A percentile compares a stretch with the other conserved stretches of the same genome.
These are phyloP conservation scores for Albula goreensis DNA, from an alignment of 2,113 vertebrate species.

Conservation along the genomic window DNA sequence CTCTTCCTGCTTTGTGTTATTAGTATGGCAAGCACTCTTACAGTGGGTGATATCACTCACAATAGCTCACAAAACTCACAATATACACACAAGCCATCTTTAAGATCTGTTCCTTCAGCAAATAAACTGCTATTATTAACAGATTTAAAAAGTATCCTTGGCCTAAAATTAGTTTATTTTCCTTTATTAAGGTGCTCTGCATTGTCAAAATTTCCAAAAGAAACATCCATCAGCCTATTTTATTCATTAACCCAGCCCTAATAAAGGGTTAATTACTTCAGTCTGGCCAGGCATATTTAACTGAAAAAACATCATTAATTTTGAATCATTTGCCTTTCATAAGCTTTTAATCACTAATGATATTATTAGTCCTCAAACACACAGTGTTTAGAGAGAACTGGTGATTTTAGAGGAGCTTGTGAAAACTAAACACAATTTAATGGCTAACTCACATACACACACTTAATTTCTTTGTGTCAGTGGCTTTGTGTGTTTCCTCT, in stretches of 20 bases:
- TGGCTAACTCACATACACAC: slow-evolving; percentile 34
- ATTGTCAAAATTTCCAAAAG: slow-evolving; percentile 27
- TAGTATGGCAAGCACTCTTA: neutral
- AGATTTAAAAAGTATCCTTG: neutral
- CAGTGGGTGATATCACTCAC: neutral
- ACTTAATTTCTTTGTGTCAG: slow-evolving; percentile 59
- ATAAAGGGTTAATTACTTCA: slow-evolving; percentile 40
- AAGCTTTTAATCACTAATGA: slow-evolving; percentile 55
- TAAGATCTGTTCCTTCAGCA: neutral
- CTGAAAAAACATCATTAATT: slow-evolving; percentile 56
- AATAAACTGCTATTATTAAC: too few species aligned
- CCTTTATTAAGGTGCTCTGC: slow-evolving; percentile 32
- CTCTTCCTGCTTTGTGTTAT: neutral
- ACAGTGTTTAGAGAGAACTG: slow-evolving; percentile 24
- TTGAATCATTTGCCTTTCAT: slow-evolving; percentile 44
- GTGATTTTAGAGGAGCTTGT: slow-evolving; percentile 32
- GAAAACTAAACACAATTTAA: slow-evolving; percentile 44
- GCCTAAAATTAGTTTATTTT: slow-evolving; percentile 48
- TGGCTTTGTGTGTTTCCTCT: slow-evolving; percentile 62
- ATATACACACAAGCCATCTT: slow-evolving; percentile 22
- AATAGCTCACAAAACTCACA: neutral
- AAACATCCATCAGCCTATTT: slow-evolving; percentile 39
- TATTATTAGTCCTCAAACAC: slow-evolving; percentile 44
- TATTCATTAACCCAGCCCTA: slow-evolving; percentile 51
- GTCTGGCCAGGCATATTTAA: slow-evolving; percentile 32